Base-by-base conservation (phyloP, 2,113 vertebrate genomes). In the Gobius niger region DNA sequence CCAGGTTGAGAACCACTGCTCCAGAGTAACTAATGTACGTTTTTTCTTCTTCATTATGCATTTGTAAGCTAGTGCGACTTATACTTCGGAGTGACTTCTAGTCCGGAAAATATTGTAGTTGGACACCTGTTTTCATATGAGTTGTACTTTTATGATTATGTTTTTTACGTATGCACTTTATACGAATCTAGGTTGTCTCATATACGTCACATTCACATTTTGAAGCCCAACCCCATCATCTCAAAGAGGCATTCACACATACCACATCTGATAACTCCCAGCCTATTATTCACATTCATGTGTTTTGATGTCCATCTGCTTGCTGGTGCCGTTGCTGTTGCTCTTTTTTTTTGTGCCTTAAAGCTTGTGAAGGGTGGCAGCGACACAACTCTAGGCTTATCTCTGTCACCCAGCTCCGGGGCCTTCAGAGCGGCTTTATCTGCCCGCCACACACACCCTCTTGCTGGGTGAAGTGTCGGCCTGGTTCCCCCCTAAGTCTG, bases 401-500 rank as follows among this genome's bases (percentile, higher is more conserved):
- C 88, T 92, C 82, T 64, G 57, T 77, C 64, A 72, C 63, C 62
- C 88, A 90, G 86, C 83, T 82, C 67, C 72, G 73, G 86, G 77
- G 75, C 40, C 77, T 60, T 79, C 71, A 63, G 59, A 76, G 77
- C 76, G 60, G 80, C 65, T 80, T 90, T 91, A 91, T 91, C 88
- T 87, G 81, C 76, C 74, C 51, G 14, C 24, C 12, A 70, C 86
- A 80, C 85, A 83, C 84, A 77, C 79, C 60, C 84, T 78, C 86
- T 81, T 77, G 41, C 70, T 72, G 68, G 77, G 84, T 82, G 19
- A 79, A 75, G 85, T 86, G 82, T 80, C 82, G 67, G 72, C 68
- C 72, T 61, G 7, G 3, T 70, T 50, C 47, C 78, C 65, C 54
- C 73, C 60, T 52, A 72, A 72, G 50, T 63, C 79, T 73, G 68